Base-by-base conservation (phyloP, 2,113 vertebrate species). In the Dolichotis patagonum region DNA sequence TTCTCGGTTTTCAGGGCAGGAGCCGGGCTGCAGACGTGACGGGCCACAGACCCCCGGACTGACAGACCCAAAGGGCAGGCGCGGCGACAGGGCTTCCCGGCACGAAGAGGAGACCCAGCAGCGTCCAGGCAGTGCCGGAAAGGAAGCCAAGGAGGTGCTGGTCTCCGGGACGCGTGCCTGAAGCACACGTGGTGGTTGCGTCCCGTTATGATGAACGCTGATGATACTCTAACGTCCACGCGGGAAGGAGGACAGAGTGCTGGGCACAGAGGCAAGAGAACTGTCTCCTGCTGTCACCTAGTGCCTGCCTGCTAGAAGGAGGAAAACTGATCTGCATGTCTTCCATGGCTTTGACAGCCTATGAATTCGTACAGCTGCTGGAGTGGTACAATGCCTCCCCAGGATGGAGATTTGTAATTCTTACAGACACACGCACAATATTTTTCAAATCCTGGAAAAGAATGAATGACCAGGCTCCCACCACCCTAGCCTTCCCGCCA, bases 1-100 rank as follows among this genome's bases (percentile, higher is more conserved):
- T 96, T 98, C 98, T 98, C 97, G 96, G 93, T 96, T 98, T 98
- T 98, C 98, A 98, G 97, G 97, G 93, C 84, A 5, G 62, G 95
- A 97, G 96, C 95, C 85, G 56, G 88, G 93, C 95, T 97, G 95
- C 97, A 88, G 97, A 96, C 91, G 91, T 95, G 97, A 95, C 65
- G 13, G 41, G 89, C 97, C 28, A 77, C 94, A 87, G 96, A 87
- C 90, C 96, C 54, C 95, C 20, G 77, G 90, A 90, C 87, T 22
- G 71, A 88, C 88, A 81, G 88, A 77, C 85, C 84, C 62, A 12
- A 14, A 83, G 86, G 60, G 65, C 85, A 77, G 82, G 65, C 73
- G 49, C 58, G 5, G 43, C 56, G 91, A 46, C 20, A 10, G 56
- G 67, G 71, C 58, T 17, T 41, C 58, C 58, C 32, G 17, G 80